phyloP scores from a whole-genome alignment of 2,797 vertebrate species.

The Valencia hispanica region DNA sequence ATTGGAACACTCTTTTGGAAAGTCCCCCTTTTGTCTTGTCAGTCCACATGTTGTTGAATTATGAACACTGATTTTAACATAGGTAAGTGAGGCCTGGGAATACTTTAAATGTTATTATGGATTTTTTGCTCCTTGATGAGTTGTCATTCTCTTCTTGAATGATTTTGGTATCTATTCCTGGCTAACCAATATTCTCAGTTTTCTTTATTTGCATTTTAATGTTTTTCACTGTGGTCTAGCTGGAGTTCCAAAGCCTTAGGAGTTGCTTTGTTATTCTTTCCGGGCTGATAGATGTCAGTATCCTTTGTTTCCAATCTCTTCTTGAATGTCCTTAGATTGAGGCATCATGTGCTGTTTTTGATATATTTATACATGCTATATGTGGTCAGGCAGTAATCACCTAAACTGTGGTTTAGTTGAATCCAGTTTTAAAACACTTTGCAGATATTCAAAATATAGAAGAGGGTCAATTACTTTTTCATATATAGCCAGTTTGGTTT shows the following conservation, averaged over 20 bases:
- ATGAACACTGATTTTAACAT: neutral
- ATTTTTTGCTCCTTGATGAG: neutral
- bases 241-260: neutral
- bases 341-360: neutral
- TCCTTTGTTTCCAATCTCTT: neutral
- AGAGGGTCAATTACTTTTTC: neutral
- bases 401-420: neutral
- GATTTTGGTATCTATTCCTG: neutral
- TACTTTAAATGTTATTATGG: neutral
- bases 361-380: too few relatives aligned
- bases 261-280: neutral
- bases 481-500: neutral
- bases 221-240: neutral
- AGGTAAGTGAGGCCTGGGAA: neutral
- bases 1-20: neutral
- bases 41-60: neutral
- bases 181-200: neutral
- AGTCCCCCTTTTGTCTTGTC: neutral
- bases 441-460: neutral
- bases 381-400: neutral
- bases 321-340: neutral
- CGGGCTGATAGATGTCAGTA: neutral
- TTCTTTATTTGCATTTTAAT: neutral
- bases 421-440: neutral
- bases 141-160: neutral